These are phyloP conservation scores for Conchocele bisecta DNA, from an alignment of 2,888 invertebrate species.

Conservation along the genomic window DNA sequence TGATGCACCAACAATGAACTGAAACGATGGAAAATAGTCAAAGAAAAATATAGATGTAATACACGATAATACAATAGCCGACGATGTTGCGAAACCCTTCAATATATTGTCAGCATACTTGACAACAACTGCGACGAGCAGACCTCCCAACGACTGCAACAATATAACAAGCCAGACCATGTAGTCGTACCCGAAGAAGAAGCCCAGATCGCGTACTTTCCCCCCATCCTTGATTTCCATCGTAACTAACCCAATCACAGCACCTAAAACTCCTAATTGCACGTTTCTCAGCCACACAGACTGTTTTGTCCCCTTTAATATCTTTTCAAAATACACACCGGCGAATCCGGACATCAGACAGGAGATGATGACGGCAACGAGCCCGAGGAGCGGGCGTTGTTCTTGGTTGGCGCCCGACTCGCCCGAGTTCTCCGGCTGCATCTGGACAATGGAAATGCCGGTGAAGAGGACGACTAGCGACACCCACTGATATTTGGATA, in stretches of 20 bases:
- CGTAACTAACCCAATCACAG: conserved; percentile 93
- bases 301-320: conserved; percentile 92
- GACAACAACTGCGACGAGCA: conserved; percentile 98
- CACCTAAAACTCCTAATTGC: conserved; percentile 94
- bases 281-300: conserved; percentile 98
- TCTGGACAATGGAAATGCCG: conserved; percentile 84
- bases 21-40: conserved; percentile 91
- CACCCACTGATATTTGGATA: conserved; percentile 83
- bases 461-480: conserved; percentile 83
- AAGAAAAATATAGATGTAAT: conserved; percentile 96
- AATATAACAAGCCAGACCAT: conserved; percentile 91
- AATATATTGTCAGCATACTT: conserved; percentile 99
- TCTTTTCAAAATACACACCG: conserved; percentile 99
- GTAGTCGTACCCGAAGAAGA: conserved; percentile 86
- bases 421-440: conserved; percentile 72
- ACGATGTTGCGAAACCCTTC: conserved; percentile 95
- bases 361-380: conserved; percentile 78
- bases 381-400: conserved; percentile 74
- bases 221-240: conserved; percentile 85
- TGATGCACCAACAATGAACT: conserved; percentile 92
- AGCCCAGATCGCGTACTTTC: conserved; percentile 86
- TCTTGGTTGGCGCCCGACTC: conserved; percentile 35
- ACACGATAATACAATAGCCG: conserved; percentile 98
- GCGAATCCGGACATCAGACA: conserved; percentile 98
- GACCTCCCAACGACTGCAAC: conserved; percentile 95